Evolutionary conservation across 2,888 invertebrate species (phyloP).

Genomic region (Cybosia mesomella): DNA sequence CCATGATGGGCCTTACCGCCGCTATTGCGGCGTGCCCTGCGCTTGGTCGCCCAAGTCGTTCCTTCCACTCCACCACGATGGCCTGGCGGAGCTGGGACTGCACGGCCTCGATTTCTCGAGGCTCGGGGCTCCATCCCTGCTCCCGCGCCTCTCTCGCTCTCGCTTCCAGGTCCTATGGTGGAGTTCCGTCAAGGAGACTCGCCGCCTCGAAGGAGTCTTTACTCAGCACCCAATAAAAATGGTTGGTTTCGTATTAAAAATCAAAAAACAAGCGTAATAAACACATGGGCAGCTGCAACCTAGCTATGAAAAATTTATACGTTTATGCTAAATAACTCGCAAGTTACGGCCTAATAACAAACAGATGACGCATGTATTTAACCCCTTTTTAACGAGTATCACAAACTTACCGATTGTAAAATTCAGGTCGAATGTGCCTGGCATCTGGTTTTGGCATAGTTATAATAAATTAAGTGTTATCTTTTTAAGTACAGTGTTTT

Average conservation of each 20-base stretch:
- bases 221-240: not conserved
- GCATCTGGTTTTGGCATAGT: not conserved
- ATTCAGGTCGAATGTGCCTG: slow-evolving; percentile 27
- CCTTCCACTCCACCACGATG: too few relatives aligned
- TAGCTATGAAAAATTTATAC: slow-evolving; percentile 18
- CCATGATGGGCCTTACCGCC: too few relatives aligned
- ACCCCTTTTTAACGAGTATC: slow-evolving; percentile 32
- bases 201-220: too few relatives aligned
- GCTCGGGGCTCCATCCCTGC: too few relatives aligned
- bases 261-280: slow-evolving; percentile 3
- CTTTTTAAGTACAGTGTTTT: not conserved
- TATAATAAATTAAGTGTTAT: slow-evolving; percentile 1
- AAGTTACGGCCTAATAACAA: slow-evolving; percentile 44
- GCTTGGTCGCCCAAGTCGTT: too few relatives aligned
- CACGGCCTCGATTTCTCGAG: too few relatives aligned
- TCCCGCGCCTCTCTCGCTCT: too few relatives aligned
- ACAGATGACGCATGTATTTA: slow-evolving; percentile 42
- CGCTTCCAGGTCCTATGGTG: too few relatives aligned
- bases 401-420: slow-evolving; percentile 30
- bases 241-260: not conserved
- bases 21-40: too few relatives aligned
- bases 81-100: too few relatives aligned
- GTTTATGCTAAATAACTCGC: slow-evolving; percentile 36
- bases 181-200: too few relatives aligned
- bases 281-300: not conserved